Conservation (phyloP, 2,113 vertebrate genomes). For the Channa argus region DNA sequence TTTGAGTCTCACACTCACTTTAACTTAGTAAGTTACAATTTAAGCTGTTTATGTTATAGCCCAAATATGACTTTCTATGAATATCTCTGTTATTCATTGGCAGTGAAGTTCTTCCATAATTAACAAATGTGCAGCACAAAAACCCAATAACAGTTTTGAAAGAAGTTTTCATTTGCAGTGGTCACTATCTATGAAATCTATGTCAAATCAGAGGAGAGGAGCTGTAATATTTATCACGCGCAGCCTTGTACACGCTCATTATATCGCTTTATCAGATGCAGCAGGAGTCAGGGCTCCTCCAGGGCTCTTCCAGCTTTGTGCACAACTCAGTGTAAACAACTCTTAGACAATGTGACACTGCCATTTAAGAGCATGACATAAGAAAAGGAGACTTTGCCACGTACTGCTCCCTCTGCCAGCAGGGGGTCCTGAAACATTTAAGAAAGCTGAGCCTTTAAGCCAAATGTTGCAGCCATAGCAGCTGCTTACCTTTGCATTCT, state of each 20-base stretch:
- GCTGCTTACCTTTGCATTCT: slow-evolving; percentile 70
- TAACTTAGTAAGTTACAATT: too few species aligned
- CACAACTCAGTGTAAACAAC: slow-evolving; percentile 51
- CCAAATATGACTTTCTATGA: too few species aligned
- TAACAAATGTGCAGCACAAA: background rate
- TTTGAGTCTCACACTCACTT: too few species aligned
- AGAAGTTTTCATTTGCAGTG: background rate
- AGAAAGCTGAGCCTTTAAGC: slow-evolving; percentile 36
- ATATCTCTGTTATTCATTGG: too few species aligned
- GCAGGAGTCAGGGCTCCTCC: slow-evolving; percentile 51
- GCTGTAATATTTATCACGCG: slow-evolving; percentile 15
- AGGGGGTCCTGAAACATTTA: slow-evolving; percentile 7
- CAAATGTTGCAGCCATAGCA: slow-evolving; percentile 47
- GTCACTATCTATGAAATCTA: background rate
- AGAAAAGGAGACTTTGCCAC: slow-evolving; percentile 4
- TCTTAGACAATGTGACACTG: slow-evolving; percentile 43
- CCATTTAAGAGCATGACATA: slow-evolving; percentile 54
- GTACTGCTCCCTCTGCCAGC: slow-evolving; percentile 47
- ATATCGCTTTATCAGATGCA: slow-evolving; percentile 46
- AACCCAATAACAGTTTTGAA: too few species aligned
- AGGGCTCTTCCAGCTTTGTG: slow-evolving; percentile 40
- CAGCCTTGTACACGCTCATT: slow-evolving; percentile 34
- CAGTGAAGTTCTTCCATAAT: background rate
- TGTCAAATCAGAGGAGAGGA: slow-evolving; percentile 1
- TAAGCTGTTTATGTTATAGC: too few species aligned